Conservation (phyloP, 2,888 invertebrate species). For the Dyspetes luteomarginatus region DNA sequence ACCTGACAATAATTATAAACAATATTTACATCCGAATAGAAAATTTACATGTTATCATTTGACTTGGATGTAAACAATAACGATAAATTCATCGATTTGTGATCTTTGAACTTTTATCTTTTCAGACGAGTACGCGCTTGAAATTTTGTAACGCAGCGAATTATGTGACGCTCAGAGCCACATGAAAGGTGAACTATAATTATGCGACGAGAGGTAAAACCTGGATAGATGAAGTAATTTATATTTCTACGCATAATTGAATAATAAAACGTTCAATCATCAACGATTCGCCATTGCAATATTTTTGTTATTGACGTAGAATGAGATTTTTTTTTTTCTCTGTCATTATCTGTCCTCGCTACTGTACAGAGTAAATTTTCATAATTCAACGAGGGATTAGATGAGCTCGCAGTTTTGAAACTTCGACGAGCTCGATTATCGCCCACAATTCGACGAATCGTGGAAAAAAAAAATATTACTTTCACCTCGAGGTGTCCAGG, state of each 20-base stretch:
- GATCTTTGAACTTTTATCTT: no score
- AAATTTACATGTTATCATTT: no score
- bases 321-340: neutral
- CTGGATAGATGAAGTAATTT: slow-evolving; percentile 21
- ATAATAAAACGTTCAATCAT: neutral
- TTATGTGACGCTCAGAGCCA: neutral
- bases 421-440: neutral
- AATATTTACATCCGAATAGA: no score
- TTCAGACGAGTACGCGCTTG: slow-evolving; percentile 1
- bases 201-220: slow-evolving; percentile 2
- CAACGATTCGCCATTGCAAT: neutral
- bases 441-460: slow-evolving; percentile 16
- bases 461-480: slow-evolving; percentile 19
- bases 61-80: no score
- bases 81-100: no score
- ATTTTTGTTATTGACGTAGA: neutral
- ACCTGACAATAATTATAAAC: no score
- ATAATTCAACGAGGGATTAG: slow-evolving; percentile 9
- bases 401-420: neutral
- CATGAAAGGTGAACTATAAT: slow-evolving; percentile 40
- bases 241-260: slow-evolving; percentile 18
- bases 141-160: slow-evolving; percentile 36
- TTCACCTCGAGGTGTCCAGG: slow-evolving; percentile 43
- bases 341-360: neutral
- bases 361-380: neutral